A percentile compares a stretch with the other conserved stretches of the same genome.
phyloP scores from a whole-genome alignment of 2,113 vertebrate species.

The Osmerus mordax region DNA sequence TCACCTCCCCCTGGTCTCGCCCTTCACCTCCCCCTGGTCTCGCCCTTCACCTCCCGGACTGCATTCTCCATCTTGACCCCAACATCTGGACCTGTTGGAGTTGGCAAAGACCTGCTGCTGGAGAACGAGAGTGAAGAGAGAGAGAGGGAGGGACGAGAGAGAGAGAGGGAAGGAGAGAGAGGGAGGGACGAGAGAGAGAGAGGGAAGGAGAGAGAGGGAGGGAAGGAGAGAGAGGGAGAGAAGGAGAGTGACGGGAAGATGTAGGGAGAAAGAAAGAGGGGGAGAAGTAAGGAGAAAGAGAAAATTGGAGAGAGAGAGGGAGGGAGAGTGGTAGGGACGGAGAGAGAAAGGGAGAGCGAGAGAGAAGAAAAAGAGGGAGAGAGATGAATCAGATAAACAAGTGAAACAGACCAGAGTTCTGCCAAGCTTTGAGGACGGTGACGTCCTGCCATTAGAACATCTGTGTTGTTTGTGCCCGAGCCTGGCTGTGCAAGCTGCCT shows the following conservation, averaged over 20 bases:
- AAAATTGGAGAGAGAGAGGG: not conserved
- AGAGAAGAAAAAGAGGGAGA: not conserved
- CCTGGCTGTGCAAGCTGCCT: not conserved
- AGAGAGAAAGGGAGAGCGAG: not conserved
- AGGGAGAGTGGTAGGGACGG: not conserved
- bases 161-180: conserved; percentile 6
- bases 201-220: conserved; percentile 8
- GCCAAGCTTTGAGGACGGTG: too few species aligned
- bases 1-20: not conserved
- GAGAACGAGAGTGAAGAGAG: too few species aligned
- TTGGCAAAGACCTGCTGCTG: too few species aligned
- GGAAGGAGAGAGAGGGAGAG: not conserved
- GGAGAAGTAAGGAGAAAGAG: not conserved
- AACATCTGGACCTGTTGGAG: conserved; percentile 49
- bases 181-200: not conserved
- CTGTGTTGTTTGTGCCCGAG: too few species aligned
- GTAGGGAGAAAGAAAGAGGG: not conserved
- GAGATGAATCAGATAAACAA: too few species aligned
- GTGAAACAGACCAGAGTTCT: too few species aligned
- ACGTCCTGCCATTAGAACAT: too few species aligned
- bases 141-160: not conserved
- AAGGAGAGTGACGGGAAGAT: too few species aligned
- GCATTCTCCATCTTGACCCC: not conserved
- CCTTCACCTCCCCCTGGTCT: not conserved
- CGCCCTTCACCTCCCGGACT: not conserved